Conservation (phyloP, 2,888 invertebrate genomes). For the Leptinotarsa juncta region DNA sequence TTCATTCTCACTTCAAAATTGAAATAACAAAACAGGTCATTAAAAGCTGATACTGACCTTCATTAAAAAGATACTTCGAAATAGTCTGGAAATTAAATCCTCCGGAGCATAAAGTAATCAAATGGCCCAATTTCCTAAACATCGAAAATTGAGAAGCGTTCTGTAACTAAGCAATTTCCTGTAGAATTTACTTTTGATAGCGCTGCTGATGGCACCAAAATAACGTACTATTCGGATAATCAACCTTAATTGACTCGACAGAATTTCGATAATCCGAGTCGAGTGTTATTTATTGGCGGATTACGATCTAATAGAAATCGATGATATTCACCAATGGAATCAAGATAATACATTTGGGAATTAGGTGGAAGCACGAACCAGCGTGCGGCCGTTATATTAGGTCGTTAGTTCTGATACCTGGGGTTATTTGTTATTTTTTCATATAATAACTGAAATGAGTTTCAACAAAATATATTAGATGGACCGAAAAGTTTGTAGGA, state of each 20-base stretch:
- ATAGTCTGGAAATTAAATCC: not conserved
- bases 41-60: too few species aligned
- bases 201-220: not conserved
- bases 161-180: slow-evolving; percentile 12
- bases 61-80: not conserved
- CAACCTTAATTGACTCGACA: slow-evolving; percentile 5
- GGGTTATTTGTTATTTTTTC: too few species aligned
- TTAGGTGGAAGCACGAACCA: not conserved
- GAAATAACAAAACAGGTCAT: too few species aligned
- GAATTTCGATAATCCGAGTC: slow-evolving; percentile 9
- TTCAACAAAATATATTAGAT: too few species aligned
- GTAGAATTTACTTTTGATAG: not conserved
- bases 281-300: slow-evolving; percentile 1
- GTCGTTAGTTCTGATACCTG: not conserved
- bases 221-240: not conserved
- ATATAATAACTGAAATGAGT: too few species aligned
- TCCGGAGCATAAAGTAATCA: not conserved
- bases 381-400: not conserved
- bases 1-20: too few species aligned
- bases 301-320: slow-evolving; percentile 3
- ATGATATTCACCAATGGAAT: not conserved
- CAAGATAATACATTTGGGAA: not conserved
- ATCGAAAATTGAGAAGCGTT: slow-evolving; percentile 1
- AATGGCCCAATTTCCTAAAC: not conserved
- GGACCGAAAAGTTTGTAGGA: too few species aligned